phyloP scores from a whole-genome alignment of 2,797 vertebrate genomes.

The Melanotaenia pygmaea region DNA sequence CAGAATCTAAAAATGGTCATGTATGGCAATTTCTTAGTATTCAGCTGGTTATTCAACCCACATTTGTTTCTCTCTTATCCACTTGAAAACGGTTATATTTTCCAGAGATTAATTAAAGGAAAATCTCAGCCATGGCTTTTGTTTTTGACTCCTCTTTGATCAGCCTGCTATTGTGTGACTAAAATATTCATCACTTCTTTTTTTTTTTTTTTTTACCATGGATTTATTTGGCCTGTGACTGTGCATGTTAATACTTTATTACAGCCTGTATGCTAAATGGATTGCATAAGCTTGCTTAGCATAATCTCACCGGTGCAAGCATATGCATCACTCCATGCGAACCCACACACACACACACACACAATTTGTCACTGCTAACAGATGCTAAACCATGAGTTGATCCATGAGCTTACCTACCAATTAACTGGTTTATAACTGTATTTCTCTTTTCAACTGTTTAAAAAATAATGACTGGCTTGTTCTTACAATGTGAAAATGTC shows the following conservation, averaged over 20 bases:
- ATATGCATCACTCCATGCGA: constrained; percentile 34
- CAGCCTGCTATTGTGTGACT: constrained; percentile 37
- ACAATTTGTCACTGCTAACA: constrained; percentile 25
- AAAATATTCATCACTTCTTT: constrained; percentile 48
- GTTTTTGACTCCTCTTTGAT: constrained; percentile 49
- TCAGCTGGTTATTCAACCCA: background rate
- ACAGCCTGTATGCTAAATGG: constrained; percentile 61
- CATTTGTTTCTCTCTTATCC: background rate
- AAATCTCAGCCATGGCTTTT: constrained; percentile 18
- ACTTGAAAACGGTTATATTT: constrained; percentile 8
- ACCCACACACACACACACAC: constrained; percentile 16
- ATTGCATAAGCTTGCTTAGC: constrained; percentile 68
- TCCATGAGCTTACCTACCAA: constrained; percentile 55
- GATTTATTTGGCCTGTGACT: constrained; percentile 65
- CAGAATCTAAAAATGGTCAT: background rate
- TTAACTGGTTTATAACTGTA: constrained; percentile 36
- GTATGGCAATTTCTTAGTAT: background rate
- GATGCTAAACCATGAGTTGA: constrained; percentile 48
- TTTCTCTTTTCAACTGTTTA: background rate
- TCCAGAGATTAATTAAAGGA: constrained; percentile 31
- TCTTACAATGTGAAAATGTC: background rate
- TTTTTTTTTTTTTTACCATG: constrained; percentile 14
- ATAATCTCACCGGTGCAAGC: constrained; percentile 65
- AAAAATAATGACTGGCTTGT: constrained; percentile 12
- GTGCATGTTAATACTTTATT: constrained; percentile 69